Base-by-base conservation (phyloP, 2,888 invertebrate species). In the Hymenopus coronatus region DNA sequence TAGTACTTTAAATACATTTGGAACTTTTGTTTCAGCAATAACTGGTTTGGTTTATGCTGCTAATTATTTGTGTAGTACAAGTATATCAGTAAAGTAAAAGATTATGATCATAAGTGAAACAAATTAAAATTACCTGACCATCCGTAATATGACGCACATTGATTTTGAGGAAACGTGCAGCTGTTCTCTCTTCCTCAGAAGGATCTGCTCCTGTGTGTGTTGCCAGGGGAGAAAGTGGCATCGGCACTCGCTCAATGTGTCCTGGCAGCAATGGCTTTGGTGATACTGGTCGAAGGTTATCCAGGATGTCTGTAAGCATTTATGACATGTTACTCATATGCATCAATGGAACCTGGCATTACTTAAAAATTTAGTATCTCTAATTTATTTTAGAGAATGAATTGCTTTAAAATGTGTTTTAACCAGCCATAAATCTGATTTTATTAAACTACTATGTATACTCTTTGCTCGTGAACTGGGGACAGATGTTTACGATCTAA, bases 111-210 rank as follows among this genome's bases (percentile, higher is more conserved):
- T 40, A 40, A 40, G 40, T 40, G 40, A 40, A 12, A 33, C 7
- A 33, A 33, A 33, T 33, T 33, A 33, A 8, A 33, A 40, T 91
- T 92, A 96, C 96, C 95, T 98, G 97, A 92, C 98, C 97, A 94
- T 98, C 98, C 90, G 98, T 98, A 93, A 98, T 97, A 93, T 98
- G 98, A 90, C 97, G 95, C 89, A 98, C 98, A 93, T 98, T 98
- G 92, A 98, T 98, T 94, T 98, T 98, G 92, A 98, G 96, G 94
- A 98, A 98, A 91, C 97, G 95, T 27, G 84, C 88, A n/a, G 70
- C 84, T 54, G 28, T 40, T 15, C 85, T 82, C 7, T 89, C 87
- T 30, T 33, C 54, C 2, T 82, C 70, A 3, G 88, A 82, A 33
- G 87, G 46, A 40, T 82, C 83, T 33, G 82, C 82, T 33, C 82